Conservation (phyloP, 2,113 vertebrate species). For the Ascaphus truei region DNA sequence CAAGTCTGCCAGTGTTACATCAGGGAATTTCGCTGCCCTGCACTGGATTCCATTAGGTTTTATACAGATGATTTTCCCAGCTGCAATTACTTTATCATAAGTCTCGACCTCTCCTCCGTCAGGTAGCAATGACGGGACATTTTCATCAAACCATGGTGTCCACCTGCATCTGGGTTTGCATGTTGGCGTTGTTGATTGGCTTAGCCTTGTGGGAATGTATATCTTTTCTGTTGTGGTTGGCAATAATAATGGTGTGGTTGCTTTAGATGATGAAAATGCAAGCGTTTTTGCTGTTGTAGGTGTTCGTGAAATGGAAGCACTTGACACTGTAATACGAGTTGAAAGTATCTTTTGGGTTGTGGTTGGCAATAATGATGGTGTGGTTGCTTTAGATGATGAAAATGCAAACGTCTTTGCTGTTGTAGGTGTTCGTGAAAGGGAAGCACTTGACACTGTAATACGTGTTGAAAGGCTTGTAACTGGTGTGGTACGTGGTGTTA, state of each 20-base stretch:
- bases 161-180: not conserved
- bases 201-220: too few species aligned
- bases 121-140: not conserved
- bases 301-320: not conserved
- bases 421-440: not conserved
- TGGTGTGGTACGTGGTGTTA: not conserved
- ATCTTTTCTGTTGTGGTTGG: too few species aligned
- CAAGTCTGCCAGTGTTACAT: conserved; percentile 14
- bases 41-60: not conserved
- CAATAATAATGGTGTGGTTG: too few species aligned
- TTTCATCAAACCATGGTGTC: not conserved
- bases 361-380: too few species aligned
- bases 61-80: not conserved
- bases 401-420: not conserved
- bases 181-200: not conserved
- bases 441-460: not conserved
- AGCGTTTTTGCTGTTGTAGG: not conserved
- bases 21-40: conserved; percentile 6
- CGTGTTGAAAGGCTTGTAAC: not conserved
- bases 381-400: too few species aligned
- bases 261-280: too few species aligned
- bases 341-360: too few species aligned
- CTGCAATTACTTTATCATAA: not conserved
- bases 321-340: not conserved
- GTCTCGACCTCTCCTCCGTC: not conserved